phyloP scores from a whole-genome alignment of 2,888 invertebrate genomes.

The Invenusta paracnida region DNA sequence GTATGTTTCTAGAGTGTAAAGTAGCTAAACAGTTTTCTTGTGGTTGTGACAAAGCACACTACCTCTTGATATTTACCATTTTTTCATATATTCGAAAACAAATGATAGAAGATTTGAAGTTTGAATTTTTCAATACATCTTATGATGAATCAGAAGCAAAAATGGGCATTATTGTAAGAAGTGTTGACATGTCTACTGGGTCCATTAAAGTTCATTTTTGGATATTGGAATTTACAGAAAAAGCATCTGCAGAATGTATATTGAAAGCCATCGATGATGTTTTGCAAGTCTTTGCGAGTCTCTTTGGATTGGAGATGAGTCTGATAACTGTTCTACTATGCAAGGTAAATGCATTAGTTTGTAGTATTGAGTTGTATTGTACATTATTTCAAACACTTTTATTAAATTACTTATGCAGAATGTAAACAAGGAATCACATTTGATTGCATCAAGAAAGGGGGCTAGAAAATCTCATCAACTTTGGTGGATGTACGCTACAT shows the following conservation, averaged over 20 bases:
- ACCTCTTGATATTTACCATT: neutral
- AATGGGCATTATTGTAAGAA: neutral
- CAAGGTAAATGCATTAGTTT: neutral
- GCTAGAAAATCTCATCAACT: neutral
- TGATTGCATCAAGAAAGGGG: neutral
- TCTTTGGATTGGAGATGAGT: neutral
- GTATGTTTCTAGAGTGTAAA: neutral
- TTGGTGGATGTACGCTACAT: neutral
- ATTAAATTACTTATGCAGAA: neutral
- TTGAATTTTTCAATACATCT: no score
- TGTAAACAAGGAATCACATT: neutral
- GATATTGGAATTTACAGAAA: neutral
- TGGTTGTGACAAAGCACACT: neutral
- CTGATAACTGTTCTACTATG: neutral
- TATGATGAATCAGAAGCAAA: neutral
- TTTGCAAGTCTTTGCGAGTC: neutral
- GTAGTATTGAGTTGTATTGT: neutral
- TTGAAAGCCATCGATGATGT: neutral
- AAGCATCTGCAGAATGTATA: neutral
- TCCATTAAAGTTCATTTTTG: neutral
- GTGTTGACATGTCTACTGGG: neutral
- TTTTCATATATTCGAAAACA: neutral
- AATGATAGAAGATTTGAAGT: neutral
- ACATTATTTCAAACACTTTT: neutral
- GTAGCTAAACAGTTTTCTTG: neutral